phyloP scores from a whole-genome alignment of 2,113 vertebrate species.

The Amia ocellicauda region DNA sequence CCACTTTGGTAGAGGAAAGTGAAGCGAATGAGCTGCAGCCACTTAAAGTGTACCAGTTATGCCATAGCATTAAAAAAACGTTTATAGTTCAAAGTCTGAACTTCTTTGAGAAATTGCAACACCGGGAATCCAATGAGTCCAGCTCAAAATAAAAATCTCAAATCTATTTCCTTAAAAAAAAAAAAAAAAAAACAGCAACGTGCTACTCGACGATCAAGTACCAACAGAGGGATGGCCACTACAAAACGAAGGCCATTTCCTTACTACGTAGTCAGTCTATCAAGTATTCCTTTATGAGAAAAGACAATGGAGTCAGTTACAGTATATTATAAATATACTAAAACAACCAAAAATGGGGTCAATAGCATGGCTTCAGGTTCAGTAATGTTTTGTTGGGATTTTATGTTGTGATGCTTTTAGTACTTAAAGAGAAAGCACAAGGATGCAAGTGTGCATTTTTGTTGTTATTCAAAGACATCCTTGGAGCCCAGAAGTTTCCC shows the following conservation, averaged over 20 bases:
- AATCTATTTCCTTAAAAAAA: background rate
- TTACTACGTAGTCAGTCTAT: conserved; percentile 21
- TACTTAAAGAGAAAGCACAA: background rate
- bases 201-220: conserved; percentile 25
- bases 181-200: conserved; percentile 2
- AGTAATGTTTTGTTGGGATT: no score
- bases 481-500: background rate
- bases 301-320: conserved; percentile 7
- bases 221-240: conserved; percentile 25
- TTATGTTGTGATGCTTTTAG: background rate
- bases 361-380: background rate
- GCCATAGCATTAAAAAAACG: background rate
- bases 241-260: conserved; percentile 22
- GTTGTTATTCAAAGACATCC: background rate
- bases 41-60: background rate
- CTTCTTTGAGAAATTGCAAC: conserved; percentile 1
- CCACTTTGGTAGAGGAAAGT: background rate
- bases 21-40: background rate
- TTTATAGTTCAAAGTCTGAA: conserved; percentile 12
- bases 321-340: conserved; percentile 1
- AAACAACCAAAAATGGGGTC: background rate
- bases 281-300: conserved; percentile 4
- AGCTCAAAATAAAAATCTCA: conserved; percentile 1
- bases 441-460: background rate
- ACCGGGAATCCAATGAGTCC: background rate